A percentile compares a stretch with the other conserved stretches of the same genome.
Evolutionary conservation across 2,113 vertebrate species (phyloP).

Genomic region (Notothenia rossii): DNA sequence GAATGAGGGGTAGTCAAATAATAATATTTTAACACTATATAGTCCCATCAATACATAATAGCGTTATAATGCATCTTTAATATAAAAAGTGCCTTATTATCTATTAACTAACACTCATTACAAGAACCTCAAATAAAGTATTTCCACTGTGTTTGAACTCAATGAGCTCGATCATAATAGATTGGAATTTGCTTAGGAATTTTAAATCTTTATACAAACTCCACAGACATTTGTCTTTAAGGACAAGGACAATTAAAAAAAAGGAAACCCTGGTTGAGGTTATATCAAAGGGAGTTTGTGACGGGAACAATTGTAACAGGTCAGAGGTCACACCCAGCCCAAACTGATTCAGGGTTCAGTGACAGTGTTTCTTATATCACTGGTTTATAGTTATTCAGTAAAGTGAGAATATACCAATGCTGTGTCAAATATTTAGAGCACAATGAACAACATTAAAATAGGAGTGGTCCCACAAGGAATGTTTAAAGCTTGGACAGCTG

Average conservation of each 20-base stretch:
- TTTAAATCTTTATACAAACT: too few species aligned
- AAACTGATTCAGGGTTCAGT: background rate
- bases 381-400: background rate
- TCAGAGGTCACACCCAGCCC: background rate
- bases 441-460: slow-evolving; percentile 11
- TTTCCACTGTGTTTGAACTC: too few species aligned
- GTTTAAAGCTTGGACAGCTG: slow-evolving; percentile 46
- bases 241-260: too few species aligned
- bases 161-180: too few species aligned
- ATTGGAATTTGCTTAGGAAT: too few species aligned
- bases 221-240: too few species aligned
- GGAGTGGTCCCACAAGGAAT: slow-evolving; percentile 38
- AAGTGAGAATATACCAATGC: background rate
- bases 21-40: background rate
- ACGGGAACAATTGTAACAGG: background rate
- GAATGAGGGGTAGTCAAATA: too few species aligned
- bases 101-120: background rate
- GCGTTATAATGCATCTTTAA: background rate
- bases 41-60: background rate
- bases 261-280: background rate
- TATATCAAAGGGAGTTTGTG: background rate
- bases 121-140: background rate
- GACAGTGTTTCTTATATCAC: background rate
- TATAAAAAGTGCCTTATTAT: background rate
- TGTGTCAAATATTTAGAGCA: background rate